Base-by-base conservation (phyloP, 30 jellyfish, hydroid and myxozoan genomes). In the Aurelia aurita complex sp. Pacific region DNA sequence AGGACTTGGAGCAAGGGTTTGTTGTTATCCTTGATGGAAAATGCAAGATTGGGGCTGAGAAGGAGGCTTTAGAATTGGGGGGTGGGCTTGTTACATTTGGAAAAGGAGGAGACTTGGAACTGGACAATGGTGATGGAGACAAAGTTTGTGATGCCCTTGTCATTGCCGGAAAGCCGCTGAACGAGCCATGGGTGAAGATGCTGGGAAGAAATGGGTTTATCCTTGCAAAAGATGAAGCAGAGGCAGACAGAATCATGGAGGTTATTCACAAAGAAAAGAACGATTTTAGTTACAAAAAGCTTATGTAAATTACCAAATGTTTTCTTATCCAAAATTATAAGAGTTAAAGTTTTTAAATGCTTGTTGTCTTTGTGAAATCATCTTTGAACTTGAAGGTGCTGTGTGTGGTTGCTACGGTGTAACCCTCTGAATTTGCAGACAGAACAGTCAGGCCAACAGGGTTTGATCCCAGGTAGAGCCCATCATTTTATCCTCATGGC, bases 101-200 rank as follows among this genome's bases (percentile, higher is more conserved):
- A 62, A 79, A 52, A 10, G 89, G 89, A 15, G 89, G 81, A 3
- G 80, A 35, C 18, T 55, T 79, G 12, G 18, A 63, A 65, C 33
- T 79, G 50, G 89, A 79, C 33, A 79, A 79, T 70, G 50, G 80
- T 46, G 80, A 46, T 0, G 80, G 80, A 14, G 73, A 65, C 2
- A 33, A 51, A 63, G 43, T 51, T 33, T 79, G 89, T 79, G 89
- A 79, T 79, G 80, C 80, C 65, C 69, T 79, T 51, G 61, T 79
- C 18, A 81, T 79, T 2, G 89, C 89, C 5, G 89, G 89, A 50
- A 79, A 79, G 61, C 89, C 89, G 3, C 40, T 79, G 50, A 66
- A 79, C 52, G 89, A 79, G 73, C 89, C 89, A 66, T 79, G 89
- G 89, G 89, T 79, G 80, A 79, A 79, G 14, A 69, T 79, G 23